Base-by-base conservation (phyloP, 2,888 invertebrate species). In the Fragum sueziense region DNA sequence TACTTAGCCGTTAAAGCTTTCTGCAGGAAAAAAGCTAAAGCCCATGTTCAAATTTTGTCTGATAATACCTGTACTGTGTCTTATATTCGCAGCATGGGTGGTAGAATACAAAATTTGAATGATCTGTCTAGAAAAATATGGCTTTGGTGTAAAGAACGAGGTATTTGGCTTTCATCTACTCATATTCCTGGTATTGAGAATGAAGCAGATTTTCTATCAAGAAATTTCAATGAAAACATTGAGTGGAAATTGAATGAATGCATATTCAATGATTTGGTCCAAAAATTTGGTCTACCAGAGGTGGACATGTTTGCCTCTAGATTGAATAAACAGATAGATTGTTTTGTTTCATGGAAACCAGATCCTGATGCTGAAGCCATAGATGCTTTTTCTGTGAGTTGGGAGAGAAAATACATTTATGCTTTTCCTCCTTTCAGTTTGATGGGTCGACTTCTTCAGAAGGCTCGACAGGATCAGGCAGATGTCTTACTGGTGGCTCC, bases 371-470 rank as follows among this genome's bases (percentile, higher is more conserved):
- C 74, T 34, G 74, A 41, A 47, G 37, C 71, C 20, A 27, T 71
- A 25, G 59, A 59, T 75, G 75, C 69, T 47, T 75, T 76, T 72
- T 65, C 72, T 29, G 51, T 68, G 14, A 57, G 47, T 68, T 77
- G 77, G 68, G 27, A 37, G 31, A 29, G 37, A 47, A 33, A 57
- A 68, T 72, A 68, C 37, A 67, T 67, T 14, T 72, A 72, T 68
- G 57, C 59, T 41, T 72, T 77, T 72, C 68, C 76, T n/a, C 76
- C 68, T 76, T 71, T 76, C 76, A 76, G 76, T 51, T 57, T 65
- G 51, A 37, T 72, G 27, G 72, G 41, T 27, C 65, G 71, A 34
- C 22, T 72, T 22, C n/a, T 77, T 47, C 68, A 71, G 68, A 77
- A 72, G 62, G 22, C 47, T n/a, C 34, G 72, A 61, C 57, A 72